Percentiles rank a stretch among this genome's conserved stretches.
Conservation (phyloP, 2,113 vertebrate genomes). For the Microtus pennsylvanicus region DNA sequence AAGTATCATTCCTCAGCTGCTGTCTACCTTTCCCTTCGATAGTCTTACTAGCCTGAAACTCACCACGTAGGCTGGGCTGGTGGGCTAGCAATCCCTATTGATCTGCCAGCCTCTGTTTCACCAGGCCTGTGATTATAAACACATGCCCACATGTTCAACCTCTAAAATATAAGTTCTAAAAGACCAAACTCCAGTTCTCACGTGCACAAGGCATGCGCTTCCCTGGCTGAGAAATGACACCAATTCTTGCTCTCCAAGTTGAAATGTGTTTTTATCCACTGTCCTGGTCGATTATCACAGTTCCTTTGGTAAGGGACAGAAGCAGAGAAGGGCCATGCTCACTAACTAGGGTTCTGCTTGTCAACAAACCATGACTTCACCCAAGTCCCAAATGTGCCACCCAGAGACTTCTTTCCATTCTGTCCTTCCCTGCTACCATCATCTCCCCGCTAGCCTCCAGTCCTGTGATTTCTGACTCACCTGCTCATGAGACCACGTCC, state of each 20-base stretch:
- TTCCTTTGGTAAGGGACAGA: neutral
- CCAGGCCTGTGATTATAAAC: neutral
- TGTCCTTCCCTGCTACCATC: rapidly evolving
- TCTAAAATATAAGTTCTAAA: neutral
- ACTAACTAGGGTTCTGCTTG: neutral
- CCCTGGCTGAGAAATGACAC: neutral
- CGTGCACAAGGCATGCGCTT: too few relatives aligned
- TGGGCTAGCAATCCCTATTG: neutral
- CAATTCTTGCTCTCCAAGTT: neutral
- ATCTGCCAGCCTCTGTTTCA: neutral
- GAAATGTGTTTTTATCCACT: neutral
- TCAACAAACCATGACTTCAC: too few relatives aligned
- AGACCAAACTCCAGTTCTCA: neutral
- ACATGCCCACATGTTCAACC: neutral
- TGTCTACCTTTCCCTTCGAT: neutral
- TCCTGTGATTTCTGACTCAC: conserved; percentile 73
- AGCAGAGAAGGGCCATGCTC: neutral
- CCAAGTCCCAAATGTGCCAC: rapidly evolving
- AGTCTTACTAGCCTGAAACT: neutral
- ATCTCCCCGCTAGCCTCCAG: rapidly evolving
- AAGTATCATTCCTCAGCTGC: neutral
- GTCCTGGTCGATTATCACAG: neutral
- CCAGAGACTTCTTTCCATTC: too few relatives aligned
- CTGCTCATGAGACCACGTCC: conserved; percentile 95
- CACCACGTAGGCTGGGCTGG: neutral